phyloP scores from a whole-genome alignment of 2,888 invertebrate genomes.

The Cephalotes varians region DNA sequence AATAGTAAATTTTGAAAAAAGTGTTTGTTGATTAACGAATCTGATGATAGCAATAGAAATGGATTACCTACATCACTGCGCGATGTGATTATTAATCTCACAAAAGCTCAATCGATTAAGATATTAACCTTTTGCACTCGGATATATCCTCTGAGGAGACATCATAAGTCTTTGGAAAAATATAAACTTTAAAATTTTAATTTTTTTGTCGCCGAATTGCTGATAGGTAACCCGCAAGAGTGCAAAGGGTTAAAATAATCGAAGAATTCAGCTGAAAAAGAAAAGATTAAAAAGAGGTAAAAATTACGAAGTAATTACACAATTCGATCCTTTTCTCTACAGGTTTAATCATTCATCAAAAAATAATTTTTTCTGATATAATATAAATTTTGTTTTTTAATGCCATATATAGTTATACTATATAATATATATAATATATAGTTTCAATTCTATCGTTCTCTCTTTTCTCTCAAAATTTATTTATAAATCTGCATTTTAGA shows the following conservation, averaged over 20 bases:
- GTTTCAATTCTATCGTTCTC: background rate
- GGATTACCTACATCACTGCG: slow-evolving; percentile 5
- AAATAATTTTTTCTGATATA: background rate
- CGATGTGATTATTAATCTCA: slow-evolving; percentile 18
- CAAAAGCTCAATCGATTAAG: slow-evolving; percentile 8
- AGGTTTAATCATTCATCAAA: background rate
- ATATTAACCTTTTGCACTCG: too few species aligned
- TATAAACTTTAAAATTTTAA: too few species aligned
- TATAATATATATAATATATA: too few species aligned
- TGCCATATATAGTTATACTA: too few species aligned
- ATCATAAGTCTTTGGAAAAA: too few species aligned
- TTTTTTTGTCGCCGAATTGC: too few species aligned
- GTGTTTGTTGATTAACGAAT: slow-evolving; percentile 25
- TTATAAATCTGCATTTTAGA: slow-evolving; percentile 6
- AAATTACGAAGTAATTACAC: background rate
- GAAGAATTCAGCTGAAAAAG: background rate
- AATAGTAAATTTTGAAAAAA: slow-evolving; percentile 31
- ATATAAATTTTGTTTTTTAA: background rate
- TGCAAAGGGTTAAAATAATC: too few species aligned
- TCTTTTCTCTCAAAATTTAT: background rate
- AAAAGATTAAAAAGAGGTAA: background rate
- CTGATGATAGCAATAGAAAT: slow-evolving; percentile 13
- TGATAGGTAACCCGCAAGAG: too few species aligned
- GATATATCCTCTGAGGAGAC: too few species aligned
- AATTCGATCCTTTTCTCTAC: background rate